Base-by-base conservation (phyloP, 2,113 vertebrate genomes). In the Vireo altiloquus region DNA sequence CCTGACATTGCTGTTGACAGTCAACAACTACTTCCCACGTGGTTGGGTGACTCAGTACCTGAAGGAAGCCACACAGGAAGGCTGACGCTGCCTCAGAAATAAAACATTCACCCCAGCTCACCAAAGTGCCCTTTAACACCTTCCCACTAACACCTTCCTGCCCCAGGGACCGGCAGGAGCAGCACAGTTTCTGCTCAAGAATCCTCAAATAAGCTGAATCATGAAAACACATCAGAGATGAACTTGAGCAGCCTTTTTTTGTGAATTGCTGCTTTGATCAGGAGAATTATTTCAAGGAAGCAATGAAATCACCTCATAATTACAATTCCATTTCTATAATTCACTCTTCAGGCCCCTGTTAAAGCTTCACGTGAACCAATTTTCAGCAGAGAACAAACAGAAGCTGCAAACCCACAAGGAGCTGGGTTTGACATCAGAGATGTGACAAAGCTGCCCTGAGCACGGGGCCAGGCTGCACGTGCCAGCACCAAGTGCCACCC, bases 11-110 rank as follows among this genome's bases (percentile, higher is more conserved):
- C 30, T 64, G 42, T 5, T 35, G 66, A 33, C n/a, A 42, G 61
- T 2, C 59, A 87, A 28, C 35, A 89, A 7, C 19, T 5, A 6
- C 31, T 35, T n/a, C 37, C 52, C 25, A 1, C 0, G 0, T 14
- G 39, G 35, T 7, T 19, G 28, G 68, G 64, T 54, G 75, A 19
- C 25, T 64, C 0, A 9, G 30, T 6, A 31, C n/a, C 54, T 56
- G 15, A 13, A 27, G 3, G 35, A 59, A 25, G 44, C 56, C 17
- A 2, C 70, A 44, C 12, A 54, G 35, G n/a, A 35, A 53, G 33
- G 18, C 44, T 42, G 71, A 42, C 6, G 63, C 37, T 66, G 70
- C 65, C 60, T 74, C 83, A 71, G 80, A 56, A 79, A 47, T 3
- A 8, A n/a, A 66, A 42, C 37, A 10, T 30, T 42, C 46, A 28